Conservation (phyloP, 2,797 vertebrate genomes). For the Semotilus atromaculatus region DNA sequence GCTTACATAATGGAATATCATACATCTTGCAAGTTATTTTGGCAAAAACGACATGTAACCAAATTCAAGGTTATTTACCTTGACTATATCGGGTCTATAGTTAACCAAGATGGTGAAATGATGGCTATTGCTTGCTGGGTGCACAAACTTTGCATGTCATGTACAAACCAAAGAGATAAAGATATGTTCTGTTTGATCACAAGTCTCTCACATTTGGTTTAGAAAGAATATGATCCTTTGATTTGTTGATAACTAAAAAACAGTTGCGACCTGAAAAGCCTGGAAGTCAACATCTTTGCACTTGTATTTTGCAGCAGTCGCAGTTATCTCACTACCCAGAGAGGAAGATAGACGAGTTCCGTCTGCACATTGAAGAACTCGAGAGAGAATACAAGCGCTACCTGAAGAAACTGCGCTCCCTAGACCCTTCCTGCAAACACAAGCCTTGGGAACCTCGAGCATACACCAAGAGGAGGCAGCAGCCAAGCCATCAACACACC, state of each 20-base stretch:
- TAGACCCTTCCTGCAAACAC: conserved; percentile 80
- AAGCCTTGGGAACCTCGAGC: conserved; percentile 80
- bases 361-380: conserved; percentile 74
- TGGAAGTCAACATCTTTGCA: background rate
- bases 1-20: background rate
- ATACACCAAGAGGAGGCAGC: conserved; percentile 75
- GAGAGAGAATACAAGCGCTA: conserved; percentile 80
- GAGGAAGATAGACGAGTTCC: conserved; percentile 83
- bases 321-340: conserved; percentile 84
- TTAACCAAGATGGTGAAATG: too few relatives aligned
- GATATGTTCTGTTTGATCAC: background rate
- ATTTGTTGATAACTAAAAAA: background rate
- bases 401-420: conserved; percentile 73
- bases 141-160: too few relatives aligned
- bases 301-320: conserved; percentile 73
- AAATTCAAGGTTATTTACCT: too few relatives aligned
- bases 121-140: too few relatives aligned
- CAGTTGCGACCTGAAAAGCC: too few relatives aligned
- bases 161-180: background rate
- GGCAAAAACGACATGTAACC: too few relatives aligned
- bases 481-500: conserved; percentile 17
- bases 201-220: background rate
- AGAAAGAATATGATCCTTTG: background rate
- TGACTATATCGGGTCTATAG: too few relatives aligned
- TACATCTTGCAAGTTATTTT: background rate